Conservation (phyloP, 2,888 invertebrate species). For the Nasonia oneida region DNA sequence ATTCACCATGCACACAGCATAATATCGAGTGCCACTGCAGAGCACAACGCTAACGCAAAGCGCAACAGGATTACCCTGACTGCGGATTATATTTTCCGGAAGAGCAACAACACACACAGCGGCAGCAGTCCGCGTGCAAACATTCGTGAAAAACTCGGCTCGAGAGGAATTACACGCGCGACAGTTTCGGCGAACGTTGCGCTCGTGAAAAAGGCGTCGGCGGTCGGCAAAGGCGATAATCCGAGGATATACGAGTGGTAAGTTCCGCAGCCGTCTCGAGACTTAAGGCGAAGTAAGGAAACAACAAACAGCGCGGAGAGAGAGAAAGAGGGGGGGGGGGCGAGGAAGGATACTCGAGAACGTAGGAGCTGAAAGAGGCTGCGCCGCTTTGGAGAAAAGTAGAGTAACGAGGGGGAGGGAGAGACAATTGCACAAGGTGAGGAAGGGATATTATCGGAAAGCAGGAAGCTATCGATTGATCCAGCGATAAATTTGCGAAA, state of each 20-base stretch:
- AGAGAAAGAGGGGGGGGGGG: too few species aligned
- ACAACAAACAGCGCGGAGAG: conserved; percentile 5
- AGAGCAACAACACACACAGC: background rate
- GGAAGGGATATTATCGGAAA: background rate
- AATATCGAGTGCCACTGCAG: background rate
- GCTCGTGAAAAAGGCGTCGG: conserved; percentile 19
- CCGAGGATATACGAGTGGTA: background rate
- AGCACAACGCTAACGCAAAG: background rate
- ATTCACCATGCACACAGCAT: too few species aligned
- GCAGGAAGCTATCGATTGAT: conserved; percentile 21
- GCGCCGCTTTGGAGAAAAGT: conserved; percentile 9
- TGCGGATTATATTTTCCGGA: conserved; percentile 12
- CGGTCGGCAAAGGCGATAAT: conserved; percentile 11
- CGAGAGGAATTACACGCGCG: conserved; percentile 8
- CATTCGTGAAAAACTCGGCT: conserved; percentile 7
- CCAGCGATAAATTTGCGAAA: conserved; percentile 27
- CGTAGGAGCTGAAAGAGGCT: conserved; percentile 3
- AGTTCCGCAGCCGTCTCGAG: background rate
- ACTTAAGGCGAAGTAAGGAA: conserved; percentile 4
- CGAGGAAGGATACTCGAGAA: conserved; percentile 10
- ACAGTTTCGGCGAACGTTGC: conserved; percentile 9
- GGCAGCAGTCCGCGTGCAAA: background rate
- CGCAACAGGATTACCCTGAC: background rate
- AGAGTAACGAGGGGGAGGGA: background rate
- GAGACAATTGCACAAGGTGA: background rate